phyloP scores from a whole-genome alignment of 1,140 invertebrate species.

The Caenorhabditis brenneri region DNA sequence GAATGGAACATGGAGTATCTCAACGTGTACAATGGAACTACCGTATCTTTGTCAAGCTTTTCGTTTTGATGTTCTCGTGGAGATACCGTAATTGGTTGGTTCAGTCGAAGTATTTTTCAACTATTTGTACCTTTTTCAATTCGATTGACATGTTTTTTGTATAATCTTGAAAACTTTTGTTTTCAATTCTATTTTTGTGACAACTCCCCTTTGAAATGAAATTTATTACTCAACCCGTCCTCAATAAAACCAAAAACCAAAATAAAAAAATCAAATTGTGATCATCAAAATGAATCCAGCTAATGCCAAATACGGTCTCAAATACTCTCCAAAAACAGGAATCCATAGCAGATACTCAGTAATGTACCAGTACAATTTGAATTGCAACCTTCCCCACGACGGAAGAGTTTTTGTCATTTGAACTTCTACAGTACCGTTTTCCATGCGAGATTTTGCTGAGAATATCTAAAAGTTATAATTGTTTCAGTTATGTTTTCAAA shows the following conservation, averaged over 20 bases:
- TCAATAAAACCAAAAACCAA: not conserved
- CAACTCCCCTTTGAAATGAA: not conserved
- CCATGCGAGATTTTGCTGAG: slow-evolving; percentile 13
- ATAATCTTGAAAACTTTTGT: too few species aligned
- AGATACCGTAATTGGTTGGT: not conserved
- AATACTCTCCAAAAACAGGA: slow-evolving; percentile 60
- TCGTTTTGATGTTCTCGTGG: not conserved
- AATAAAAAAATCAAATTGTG: slow-evolving; percentile 59
- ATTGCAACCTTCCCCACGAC: slow-evolving; percentile 67
- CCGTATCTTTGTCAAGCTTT: slow-evolving; percentile 25
- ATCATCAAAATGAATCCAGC: slow-evolving; percentile 70
- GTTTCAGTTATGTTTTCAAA: not conserved
- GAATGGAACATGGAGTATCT: not conserved
- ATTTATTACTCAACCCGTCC: not conserved
- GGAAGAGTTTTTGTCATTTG: slow-evolving; percentile 48
- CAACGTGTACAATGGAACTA: not conserved
- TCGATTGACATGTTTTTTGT: too few species aligned
- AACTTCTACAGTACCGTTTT: slow-evolving; percentile 44
- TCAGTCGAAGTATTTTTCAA: not conserved
- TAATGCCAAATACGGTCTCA: slow-evolving; percentile 68
- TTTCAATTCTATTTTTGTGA: not conserved
- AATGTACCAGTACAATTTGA: slow-evolving; percentile 68
- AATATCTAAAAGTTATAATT: slow-evolving; percentile 11
- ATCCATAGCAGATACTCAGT: slow-evolving; percentile 61
- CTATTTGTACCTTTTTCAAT: too few species aligned